These are phyloP conservation scores for Euura lappo DNA, from an alignment of 1,140 invertebrate species.

Conservation along the genomic window DNA sequence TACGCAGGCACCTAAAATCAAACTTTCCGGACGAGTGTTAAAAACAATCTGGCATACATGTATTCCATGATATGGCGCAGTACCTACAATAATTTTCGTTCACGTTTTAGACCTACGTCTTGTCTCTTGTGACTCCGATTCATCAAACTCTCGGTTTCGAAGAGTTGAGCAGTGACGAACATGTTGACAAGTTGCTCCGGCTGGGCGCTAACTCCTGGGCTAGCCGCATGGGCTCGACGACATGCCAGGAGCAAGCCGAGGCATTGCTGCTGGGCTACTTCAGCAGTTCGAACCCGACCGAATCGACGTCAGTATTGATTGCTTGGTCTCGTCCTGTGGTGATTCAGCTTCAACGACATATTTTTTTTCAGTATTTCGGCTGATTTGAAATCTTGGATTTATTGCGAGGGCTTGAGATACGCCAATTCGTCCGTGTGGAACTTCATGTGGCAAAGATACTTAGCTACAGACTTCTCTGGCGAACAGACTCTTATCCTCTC, in stretches of 20 bases:
- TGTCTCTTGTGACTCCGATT: neutral
- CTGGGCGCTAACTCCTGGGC: slow-evolving; percentile 17
- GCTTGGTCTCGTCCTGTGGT: no score
- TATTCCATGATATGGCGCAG: no score
- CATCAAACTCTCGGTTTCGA: slow-evolving; percentile 13
- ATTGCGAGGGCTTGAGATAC: slow-evolving; percentile 68
- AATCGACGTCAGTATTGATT: neutral
- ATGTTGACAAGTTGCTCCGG: slow-evolving; percentile 12
- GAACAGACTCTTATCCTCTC: slow-evolving; percentile 8
- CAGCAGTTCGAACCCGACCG: slow-evolving; percentile 49
- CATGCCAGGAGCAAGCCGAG: slow-evolving; percentile 34
- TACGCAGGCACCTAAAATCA: no score
- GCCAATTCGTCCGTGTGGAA: slow-evolving; percentile 68
- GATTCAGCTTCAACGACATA: neutral
- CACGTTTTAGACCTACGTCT: slow-evolving; percentile 4
- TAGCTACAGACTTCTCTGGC: slow-evolving; percentile 58
- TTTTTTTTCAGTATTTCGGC: slow-evolving; percentile 48
- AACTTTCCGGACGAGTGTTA: no score
- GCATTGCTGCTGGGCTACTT: slow-evolving; percentile 34
- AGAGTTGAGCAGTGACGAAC: slow-evolving; percentile 9
- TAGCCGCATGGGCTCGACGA: slow-evolving; percentile 21
- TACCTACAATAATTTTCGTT: neutral
- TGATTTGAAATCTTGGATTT: slow-evolving; percentile 68
- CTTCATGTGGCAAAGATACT: slow-evolving; percentile 66
- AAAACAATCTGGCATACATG: no score